These are phyloP conservation scores for Anseranas semipalmata DNA, from an alignment of 2,113 vertebrate species.

Conservation along the genomic window DNA sequence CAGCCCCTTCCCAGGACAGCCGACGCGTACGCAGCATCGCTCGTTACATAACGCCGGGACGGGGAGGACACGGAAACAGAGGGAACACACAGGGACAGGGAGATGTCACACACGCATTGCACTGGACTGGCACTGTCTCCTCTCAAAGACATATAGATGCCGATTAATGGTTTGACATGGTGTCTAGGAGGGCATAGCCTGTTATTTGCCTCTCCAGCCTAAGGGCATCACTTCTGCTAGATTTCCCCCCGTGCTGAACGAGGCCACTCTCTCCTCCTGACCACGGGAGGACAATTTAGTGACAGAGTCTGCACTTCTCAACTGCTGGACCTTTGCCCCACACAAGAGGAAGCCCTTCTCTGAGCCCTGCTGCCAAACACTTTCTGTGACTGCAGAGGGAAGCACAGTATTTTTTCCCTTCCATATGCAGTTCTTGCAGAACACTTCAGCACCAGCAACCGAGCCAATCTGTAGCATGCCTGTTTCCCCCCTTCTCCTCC, in stretches of 20 bases:
- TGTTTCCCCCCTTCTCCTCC: slow-evolving; percentile 41
- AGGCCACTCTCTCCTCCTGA: not conserved
- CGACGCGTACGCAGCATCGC: not conserved
- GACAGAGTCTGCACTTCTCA: not conserved
- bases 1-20: not conserved
- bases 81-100: not conserved
- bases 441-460: slow-evolving; percentile 9
- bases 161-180: not conserved
- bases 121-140: not conserved
- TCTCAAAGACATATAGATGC: accelerated
- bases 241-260: accelerated
- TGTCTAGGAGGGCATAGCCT: not conserved
- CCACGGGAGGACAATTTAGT: not conserved
- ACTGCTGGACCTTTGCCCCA: not conserved
- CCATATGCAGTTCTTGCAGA: slow-evolving; percentile 45
- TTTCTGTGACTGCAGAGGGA: slow-evolving; percentile 21
- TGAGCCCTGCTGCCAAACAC: not conserved
- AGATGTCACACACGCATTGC: not conserved
- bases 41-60: not conserved
- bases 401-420: slow-evolving; percentile 21
- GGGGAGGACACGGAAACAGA: not conserved
- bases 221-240: not conserved
- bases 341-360: not conserved
- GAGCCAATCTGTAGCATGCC: slow-evolving; percentile 19
- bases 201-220: not conserved